Evolutionary conservation across 2,888 invertebrate genomes (phyloP).

Genomic region (Caenorhabditis sp.): DNA sequence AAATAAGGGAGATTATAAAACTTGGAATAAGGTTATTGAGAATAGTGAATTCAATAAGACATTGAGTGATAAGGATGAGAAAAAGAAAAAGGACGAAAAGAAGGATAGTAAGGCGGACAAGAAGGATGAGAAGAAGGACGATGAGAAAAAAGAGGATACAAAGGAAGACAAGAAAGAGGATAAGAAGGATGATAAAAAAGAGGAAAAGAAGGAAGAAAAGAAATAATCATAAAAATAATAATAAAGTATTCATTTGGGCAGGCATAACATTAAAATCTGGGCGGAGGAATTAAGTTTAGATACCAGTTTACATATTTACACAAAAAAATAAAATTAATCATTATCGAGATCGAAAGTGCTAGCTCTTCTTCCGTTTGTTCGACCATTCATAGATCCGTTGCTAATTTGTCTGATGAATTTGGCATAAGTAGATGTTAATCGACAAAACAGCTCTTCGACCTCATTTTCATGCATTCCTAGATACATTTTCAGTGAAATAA

Average conservation of each 20-base stretch:
- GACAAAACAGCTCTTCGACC: conserved; percentile 54
- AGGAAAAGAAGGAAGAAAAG: too few relatives aligned
- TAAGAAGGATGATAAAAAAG: conserved; percentile 4
- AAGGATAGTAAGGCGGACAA: background rate
- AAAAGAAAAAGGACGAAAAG: conserved; percentile 6
- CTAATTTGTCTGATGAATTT: conserved; percentile 33
- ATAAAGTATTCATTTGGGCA: conserved; percentile 6
- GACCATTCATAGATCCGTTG: conserved; percentile 8
- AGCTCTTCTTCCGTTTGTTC: background rate
- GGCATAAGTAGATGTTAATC: conserved; percentile 44
- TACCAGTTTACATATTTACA: conserved; percentile 5
- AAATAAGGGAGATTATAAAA: conserved; percentile 38
- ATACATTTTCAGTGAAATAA: background rate
- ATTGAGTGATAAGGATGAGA: conserved; percentile 28
- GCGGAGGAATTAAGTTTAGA: too few relatives aligned
- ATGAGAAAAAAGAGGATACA: conserved; percentile 21
- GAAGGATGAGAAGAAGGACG: background rate
- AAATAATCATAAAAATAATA: background rate
- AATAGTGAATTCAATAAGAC: conserved; percentile 40
- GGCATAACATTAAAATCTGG: too few relatives aligned
- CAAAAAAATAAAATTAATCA: conserved; percentile 12
- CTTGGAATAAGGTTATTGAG: conserved; percentile 42
- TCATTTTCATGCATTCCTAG: conserved; percentile 55
- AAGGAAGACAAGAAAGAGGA: conserved; percentile 4
- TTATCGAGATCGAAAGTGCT: conserved; percentile 28